phyloP scores from a whole-genome alignment of 64 coral and sea anemone genomes.

The Anthopleura sola region DNA sequence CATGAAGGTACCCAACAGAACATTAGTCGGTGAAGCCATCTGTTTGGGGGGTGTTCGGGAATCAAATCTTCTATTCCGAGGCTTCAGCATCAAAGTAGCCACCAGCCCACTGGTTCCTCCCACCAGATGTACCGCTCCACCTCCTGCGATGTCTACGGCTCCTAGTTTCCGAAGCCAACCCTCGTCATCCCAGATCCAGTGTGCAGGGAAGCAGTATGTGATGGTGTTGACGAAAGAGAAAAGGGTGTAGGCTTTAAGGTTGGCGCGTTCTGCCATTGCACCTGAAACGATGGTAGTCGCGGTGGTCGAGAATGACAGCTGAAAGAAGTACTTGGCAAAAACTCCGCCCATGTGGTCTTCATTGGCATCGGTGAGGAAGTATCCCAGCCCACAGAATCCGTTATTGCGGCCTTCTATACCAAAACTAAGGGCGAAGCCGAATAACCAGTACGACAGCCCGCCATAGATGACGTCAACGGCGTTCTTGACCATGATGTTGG shows the following conservation, averaged over 20 bases:
- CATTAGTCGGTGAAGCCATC: conserved; percentile 73
- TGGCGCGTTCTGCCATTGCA: conserved; percentile 52
- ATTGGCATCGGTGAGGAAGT: conserved; percentile 50
- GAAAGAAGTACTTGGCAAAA: conserved; percentile 52
- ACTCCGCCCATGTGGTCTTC: conserved; percentile 50
- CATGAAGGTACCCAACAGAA: conserved; percentile 84
- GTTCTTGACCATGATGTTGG: conserved; percentile 63
- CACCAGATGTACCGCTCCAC: conserved; percentile 45
- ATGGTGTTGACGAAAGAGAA: conserved; percentile 62
- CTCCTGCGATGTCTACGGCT: conserved; percentile 47
- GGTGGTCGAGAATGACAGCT: conserved; percentile 60
- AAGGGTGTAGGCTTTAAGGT: conserved; percentile 35
- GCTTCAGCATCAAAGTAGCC: conserved; percentile 64
- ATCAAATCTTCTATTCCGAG: conserved; percentile 53
- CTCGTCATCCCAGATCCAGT: conserved; percentile 51
- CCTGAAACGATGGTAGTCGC: conserved; percentile 63
- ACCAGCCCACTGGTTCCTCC: conserved; percentile 55
- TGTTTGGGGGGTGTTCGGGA: background rate
- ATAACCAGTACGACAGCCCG: conserved; percentile 53
- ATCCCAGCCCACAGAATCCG: conserved; percentile 38
- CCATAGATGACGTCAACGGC: conserved; percentile 54
- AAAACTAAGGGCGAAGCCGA: conserved; percentile 54
- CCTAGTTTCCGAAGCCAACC: conserved; percentile 36
- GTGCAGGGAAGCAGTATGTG: conserved; percentile 57
- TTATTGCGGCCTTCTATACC: conserved; percentile 8